These are phyloP conservation scores for Leuciscus waleckii DNA, from an alignment of 2,797 vertebrate genomes.

Conservation along the genomic window DNA sequence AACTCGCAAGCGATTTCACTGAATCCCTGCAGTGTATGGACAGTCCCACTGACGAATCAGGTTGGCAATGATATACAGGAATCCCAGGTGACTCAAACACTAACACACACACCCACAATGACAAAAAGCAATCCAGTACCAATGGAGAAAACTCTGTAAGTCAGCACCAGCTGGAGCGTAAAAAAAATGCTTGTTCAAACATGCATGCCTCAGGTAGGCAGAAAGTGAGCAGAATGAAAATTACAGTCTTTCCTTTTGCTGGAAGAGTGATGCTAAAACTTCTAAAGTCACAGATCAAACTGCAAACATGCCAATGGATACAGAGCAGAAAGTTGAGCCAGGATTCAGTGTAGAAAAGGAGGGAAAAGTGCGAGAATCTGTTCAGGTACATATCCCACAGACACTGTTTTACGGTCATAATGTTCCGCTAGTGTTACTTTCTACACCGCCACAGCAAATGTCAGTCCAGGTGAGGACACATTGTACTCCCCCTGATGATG, in stretches of 20 bases:
- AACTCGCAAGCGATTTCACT: neutral
- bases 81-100: neutral
- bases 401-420: slow-evolving; percentile 79
- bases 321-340: neutral
- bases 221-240: slow-evolving; percentile 75
- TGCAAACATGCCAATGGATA: neutral
- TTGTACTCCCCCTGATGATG: neutral
- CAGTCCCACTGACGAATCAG: neutral
- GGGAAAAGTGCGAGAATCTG: slow-evolving; percentile 41
- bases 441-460: slow-evolving; percentile 41
- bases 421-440: slow-evolving; percentile 73
- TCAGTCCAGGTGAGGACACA: neutral
- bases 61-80: neutral
- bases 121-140: neutral
- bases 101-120: neutral
- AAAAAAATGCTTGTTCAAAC: neutral
- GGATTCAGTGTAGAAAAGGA: neutral
- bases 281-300: slow-evolving; percentile 15
- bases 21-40: neutral
- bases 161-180: slow-evolving; percentile 59
- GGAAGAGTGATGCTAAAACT: slow-evolving; percentile 57
- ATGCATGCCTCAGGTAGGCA: slow-evolving; percentile 20
- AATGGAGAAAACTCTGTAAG: slow-evolving; percentile 62
- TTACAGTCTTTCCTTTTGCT: slow-evolving; percentile 74
- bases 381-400: slow-evolving; percentile 73